These are phyloP conservation scores for Macroramphosus scolopax DNA, from an alignment of 2,797 vertebrate species.

Conservation along the genomic window DNA sequence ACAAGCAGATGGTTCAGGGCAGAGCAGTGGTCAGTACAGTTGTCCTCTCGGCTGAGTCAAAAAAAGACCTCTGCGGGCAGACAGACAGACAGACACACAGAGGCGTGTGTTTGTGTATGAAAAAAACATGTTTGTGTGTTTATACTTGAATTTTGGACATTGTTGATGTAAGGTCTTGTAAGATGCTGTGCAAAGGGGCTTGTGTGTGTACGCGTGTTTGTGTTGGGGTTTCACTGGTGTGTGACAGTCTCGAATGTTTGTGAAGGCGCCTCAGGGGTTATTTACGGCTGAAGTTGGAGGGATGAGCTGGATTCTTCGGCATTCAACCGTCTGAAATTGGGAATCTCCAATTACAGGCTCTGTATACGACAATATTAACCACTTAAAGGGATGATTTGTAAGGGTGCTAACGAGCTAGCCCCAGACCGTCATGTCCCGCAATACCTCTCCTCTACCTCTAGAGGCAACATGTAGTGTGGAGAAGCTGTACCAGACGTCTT, in stretches of 20 bases:
- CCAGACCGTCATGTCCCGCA: too few relatives aligned
- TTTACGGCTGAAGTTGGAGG: conserved; percentile 51
- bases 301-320: conserved; percentile 35
- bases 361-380: too few relatives aligned
- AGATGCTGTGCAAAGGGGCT: conserved; percentile 1
- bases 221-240: conserved; percentile 29
- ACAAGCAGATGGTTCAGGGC: conserved; percentile 54
- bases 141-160: conserved; percentile 42
- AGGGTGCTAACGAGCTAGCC: too few relatives aligned
- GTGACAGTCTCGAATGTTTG: conserved; percentile 45
- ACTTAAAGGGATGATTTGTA: too few relatives aligned
- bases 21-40: conserved; percentile 55
- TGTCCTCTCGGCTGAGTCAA: conserved; percentile 59
- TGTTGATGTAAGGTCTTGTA: conserved; percentile 37
- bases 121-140: conserved; percentile 39
- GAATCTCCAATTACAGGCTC: too few relatives aligned
- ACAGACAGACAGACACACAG: conserved; percentile 48
- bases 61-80: conserved; percentile 74
- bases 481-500: too few relatives aligned
- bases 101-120: conserved; percentile 6
- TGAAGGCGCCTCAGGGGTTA: conserved; percentile 40
- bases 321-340: conserved; percentile 14
- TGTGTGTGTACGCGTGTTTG: conserved; percentile 28
- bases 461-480: too few relatives aligned
- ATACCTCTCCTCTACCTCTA: too few relatives aligned